Evolutionary conservation across 2,113 vertebrate species (phyloP).

Genomic region (Falco punctatus): DNA sequence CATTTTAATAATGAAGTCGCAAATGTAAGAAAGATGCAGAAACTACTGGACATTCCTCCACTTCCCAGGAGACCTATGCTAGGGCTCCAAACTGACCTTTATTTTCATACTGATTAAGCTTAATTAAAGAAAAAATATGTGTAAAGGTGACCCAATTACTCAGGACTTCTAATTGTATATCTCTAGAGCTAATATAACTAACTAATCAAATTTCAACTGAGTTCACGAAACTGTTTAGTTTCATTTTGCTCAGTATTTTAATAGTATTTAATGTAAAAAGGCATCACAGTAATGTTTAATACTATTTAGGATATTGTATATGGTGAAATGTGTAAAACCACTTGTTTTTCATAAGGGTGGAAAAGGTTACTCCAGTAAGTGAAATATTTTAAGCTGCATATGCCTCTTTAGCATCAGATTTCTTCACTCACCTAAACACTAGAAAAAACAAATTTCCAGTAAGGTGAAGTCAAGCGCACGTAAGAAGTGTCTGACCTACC

Average conservation of each 20-base stretch:
- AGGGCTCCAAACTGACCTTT: not conserved
- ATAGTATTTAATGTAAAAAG: not conserved
- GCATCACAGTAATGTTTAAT: not conserved
- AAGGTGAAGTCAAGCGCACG: not conserved
- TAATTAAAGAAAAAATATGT: not conserved
- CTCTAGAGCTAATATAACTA: not conserved
- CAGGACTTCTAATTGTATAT: not conserved
- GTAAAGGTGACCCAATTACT: not conserved
- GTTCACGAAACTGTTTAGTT: not conserved
- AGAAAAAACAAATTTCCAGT: not conserved
- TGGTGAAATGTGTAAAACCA: not conserved
- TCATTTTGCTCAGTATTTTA: not conserved
- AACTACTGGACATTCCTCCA: not conserved
- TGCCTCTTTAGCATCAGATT: not conserved
- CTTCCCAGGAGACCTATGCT: not conserved
- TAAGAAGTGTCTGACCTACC: not conserved
- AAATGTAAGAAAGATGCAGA: not conserved
- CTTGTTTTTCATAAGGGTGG: not conserved
- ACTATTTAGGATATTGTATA: not conserved
- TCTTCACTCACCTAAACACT: not conserved
- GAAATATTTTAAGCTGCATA: not conserved
- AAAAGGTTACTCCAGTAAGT: not conserved
- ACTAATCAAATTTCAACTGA: not conserved
- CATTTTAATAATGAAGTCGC: not conserved
- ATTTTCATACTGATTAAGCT: not conserved